Conservation (phyloP, 2,113 vertebrate species). For the Barnardius zonarius region DNA sequence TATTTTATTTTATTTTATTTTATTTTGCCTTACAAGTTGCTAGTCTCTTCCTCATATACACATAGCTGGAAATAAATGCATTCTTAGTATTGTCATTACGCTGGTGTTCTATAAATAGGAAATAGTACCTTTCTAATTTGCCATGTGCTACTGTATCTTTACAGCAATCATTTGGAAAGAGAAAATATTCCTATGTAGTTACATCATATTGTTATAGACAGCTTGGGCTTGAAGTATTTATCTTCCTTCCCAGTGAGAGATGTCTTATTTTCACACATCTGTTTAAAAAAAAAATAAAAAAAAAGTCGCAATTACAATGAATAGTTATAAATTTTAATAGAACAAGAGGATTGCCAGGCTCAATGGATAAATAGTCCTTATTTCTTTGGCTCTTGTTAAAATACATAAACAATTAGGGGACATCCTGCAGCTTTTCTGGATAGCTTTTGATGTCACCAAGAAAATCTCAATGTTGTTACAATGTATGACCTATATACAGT, state of each 20-base stretch:
- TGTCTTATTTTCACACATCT: background rate
- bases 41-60: background rate
- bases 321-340: conserved; percentile 2
- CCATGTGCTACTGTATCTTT: background rate
- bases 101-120: background rate
- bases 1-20: background rate
- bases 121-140: background rate
- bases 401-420: conserved; percentile 44
- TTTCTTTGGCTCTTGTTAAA: conserved; percentile 42
- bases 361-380: background rate
- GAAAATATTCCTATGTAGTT: background rate
- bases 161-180: background rate
- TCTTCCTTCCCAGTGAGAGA: background rate
- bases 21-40: conserved; percentile 1
- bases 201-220: background rate
- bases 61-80: background rate
- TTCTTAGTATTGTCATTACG: conserved; percentile 10
- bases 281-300: conserved; percentile 21
- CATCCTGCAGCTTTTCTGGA: conserved; percentile 16
- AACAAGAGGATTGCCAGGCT: background rate
- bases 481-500: background rate
- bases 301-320: conserved; percentile 10
- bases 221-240: background rate
- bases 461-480: background rate
- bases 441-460: conserved; percentile 33